A percentile compares a stretch with the other conserved stretches of the same genome.
phyloP scores from a whole-genome alignment of 2,113 vertebrate species.

The Paramormyrops kingsleyae region DNA sequence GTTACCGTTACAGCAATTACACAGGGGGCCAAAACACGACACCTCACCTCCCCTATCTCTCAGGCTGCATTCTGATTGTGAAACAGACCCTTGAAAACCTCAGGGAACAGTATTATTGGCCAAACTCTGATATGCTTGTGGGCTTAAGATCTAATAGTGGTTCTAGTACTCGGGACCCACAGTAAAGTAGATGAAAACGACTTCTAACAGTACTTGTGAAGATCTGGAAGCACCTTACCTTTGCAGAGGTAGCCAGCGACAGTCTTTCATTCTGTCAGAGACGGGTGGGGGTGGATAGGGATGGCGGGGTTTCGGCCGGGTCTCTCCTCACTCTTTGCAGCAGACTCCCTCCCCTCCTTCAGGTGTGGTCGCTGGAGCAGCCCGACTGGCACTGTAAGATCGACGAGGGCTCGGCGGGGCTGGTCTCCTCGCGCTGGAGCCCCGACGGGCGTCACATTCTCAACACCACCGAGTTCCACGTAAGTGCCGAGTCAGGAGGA shows the following conservation, averaged over 20 bases:
- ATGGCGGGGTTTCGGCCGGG: not conserved
- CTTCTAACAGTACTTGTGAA: not conserved
- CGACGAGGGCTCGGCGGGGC: conserved; percentile 90
- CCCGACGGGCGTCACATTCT: conserved; percentile 97
- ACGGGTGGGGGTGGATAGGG: not conserved
- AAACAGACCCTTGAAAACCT: not conserved
- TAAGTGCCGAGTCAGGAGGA: conserved; percentile 68
- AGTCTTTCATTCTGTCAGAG: conserved; percentile 63
- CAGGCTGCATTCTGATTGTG: not conserved
- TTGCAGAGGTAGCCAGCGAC: conserved; percentile 65
- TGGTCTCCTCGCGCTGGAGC: conserved; percentile 92
- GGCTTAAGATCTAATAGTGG: not conserved
- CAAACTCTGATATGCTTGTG: not conserved
- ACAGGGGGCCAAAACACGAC: not conserved
- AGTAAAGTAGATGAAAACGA: not conserved
- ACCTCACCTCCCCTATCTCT: not conserved
- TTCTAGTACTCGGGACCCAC: not conserved
- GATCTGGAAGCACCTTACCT: conserved; percentile 54
- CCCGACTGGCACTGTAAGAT: conserved; percentile 95
- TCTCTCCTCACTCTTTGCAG: not conserved
- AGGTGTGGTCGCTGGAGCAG: conserved; percentile 85
- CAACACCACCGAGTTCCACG: conserved; percentile 95
- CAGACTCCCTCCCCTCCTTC: conserved; percentile 4
- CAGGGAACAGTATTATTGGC: not conserved
- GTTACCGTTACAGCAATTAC: not conserved